A percentile compares a stretch with the other conserved stretches of the same genome.
Evolutionary conservation across 2,113 vertebrate species (phyloP).

Genomic region (Aspiorhynchus laticeps): DNA sequence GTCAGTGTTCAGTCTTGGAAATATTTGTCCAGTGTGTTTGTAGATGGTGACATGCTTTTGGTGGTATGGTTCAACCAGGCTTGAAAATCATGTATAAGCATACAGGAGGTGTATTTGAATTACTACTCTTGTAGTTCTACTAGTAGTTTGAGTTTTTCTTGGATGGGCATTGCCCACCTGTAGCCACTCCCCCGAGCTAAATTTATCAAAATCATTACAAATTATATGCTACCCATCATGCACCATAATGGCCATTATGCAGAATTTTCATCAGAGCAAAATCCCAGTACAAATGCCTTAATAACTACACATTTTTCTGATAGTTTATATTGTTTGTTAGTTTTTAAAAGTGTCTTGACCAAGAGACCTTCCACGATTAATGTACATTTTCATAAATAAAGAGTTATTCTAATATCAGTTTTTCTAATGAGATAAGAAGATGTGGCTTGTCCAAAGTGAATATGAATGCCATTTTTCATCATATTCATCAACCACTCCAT

Average conservation of each 20-base stretch:
- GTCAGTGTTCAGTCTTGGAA: neutral
- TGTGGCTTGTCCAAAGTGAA: slow-evolving; percentile 65
- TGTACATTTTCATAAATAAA: slow-evolving; percentile 63
- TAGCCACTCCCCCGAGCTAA: neutral
- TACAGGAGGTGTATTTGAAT: neutral
- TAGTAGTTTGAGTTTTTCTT: neutral
- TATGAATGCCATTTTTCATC: slow-evolving; percentile 66
- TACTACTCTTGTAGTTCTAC: neutral
- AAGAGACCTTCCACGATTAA: slow-evolving; percentile 49
- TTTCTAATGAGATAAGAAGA: slow-evolving; percentile 69
- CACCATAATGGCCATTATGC: neutral
- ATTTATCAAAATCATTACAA: neutral
- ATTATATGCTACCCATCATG: neutral
- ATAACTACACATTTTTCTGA: neutral
- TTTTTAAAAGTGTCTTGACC: neutral
- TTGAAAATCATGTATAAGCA: neutral
- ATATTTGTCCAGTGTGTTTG: neutral
- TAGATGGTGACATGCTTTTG: neutral
- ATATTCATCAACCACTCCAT: slow-evolving; percentile 69
- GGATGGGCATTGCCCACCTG: neutral
- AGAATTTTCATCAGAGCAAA: neutral
- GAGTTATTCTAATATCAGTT: slow-evolving; percentile 61
- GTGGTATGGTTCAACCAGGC: neutral
- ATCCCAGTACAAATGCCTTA: neutral
- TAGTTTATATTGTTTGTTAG: slow-evolving; percentile 14